Conservation (phyloP, 2,113 vertebrate species). For the Eptesicus fuscus region DNA sequence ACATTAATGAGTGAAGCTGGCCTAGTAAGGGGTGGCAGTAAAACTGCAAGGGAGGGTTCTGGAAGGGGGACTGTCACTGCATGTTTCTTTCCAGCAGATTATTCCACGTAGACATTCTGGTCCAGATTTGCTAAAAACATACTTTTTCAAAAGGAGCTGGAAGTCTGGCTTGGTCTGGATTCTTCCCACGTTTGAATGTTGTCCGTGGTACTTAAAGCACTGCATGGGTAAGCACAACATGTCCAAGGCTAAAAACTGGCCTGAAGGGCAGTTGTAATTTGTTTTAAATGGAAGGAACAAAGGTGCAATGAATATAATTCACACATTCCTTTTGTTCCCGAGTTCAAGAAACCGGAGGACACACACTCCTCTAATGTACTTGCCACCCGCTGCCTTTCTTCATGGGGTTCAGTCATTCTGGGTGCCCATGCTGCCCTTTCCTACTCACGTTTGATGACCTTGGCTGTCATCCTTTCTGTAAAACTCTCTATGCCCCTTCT, state of each 20-base stretch:
- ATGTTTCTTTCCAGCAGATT: neutral
- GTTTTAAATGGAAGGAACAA: neutral
- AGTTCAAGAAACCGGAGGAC: neutral
- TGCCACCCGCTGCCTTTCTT: neutral
- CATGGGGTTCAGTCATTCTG: neutral
- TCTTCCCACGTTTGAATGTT: neutral
- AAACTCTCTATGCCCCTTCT: neutral
- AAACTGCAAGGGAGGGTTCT: neutral
- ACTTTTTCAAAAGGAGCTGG: neutral
- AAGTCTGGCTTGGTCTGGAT: neutral
- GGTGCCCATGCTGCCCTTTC: neutral
- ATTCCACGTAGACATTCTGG: neutral
- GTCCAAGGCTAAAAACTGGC: neutral
- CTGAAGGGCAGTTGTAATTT: neutral
- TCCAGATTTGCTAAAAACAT: neutral
- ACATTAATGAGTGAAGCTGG: neutral
- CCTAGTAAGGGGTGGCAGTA: neutral
- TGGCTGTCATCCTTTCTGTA: neutral
- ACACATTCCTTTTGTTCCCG: neutral
- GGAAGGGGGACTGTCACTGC: neutral
- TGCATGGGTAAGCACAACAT: neutral
- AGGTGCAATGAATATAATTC: neutral
- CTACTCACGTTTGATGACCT: neutral
- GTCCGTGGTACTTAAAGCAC: neutral
- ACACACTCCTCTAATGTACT: fast-evolving